phyloP scores from a whole-genome alignment of 2,113 vertebrate species.

The Bettongia penicillata region DNA sequence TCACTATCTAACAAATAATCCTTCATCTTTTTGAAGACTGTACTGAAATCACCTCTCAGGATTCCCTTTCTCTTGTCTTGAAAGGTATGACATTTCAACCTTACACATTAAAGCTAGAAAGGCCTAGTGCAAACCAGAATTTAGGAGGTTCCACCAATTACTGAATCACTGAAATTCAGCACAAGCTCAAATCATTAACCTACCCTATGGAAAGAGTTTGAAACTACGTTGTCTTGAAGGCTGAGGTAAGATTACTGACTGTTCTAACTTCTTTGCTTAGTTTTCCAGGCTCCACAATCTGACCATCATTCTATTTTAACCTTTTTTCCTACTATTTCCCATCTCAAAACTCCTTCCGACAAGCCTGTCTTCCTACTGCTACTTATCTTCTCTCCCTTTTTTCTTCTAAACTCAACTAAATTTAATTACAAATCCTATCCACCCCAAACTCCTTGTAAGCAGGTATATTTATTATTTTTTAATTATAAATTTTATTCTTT shows the following conservation, averaged over 20 bases:
- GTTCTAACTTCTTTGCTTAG: not conserved
- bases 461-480: not conserved
- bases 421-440: not conserved
- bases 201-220: not conserved
- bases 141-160: not conserved
- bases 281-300: not conserved
- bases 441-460: not conserved
- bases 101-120: not conserved
- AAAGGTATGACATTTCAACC: not conserved
- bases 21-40: not conserved
- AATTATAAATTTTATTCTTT: not conserved
- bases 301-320: not conserved
- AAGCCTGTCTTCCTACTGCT: not conserved
- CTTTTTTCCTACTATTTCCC: not conserved
- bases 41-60: not conserved
- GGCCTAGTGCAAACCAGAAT: not conserved
- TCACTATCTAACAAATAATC: not conserved
- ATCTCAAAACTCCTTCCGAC: not conserved
- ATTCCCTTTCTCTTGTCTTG: not conserved
- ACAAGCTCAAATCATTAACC: not conserved
- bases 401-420: not conserved
- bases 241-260: not conserved
- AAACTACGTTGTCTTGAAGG: not conserved
- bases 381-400: not conserved
- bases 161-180: not conserved